Evolutionary conservation across 1,140 invertebrate species (phyloP).

Genomic region (Melitaea cinxia): DNA sequence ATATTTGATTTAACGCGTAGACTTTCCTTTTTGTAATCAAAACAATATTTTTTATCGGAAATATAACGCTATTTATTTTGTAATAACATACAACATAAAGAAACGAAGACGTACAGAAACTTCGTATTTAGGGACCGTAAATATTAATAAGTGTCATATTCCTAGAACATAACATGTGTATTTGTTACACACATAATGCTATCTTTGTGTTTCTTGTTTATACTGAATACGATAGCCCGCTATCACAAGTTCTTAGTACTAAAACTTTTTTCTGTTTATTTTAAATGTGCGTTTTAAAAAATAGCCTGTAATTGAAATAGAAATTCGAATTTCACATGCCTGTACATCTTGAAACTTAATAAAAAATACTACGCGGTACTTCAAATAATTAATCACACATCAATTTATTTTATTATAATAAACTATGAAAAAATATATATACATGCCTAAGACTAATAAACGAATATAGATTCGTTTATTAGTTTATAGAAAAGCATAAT

Average conservation of each 20-base stretch:
- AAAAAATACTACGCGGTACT: too few relatives aligned
- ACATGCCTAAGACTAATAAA: too few relatives aligned
- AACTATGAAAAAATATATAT: too few relatives aligned
- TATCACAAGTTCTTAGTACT: slow-evolving; percentile 8
- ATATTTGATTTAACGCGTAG: background rate
- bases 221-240: slow-evolving; percentile 15
- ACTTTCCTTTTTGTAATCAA: background rate
- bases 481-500: too few relatives aligned
- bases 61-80: background rate
- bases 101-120: background rate
- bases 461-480: too few relatives aligned
- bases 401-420: too few relatives aligned
- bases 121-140: slow-evolving; percentile 45
- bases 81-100: background rate
- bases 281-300: too few relatives aligned
- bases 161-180: slow-evolving; percentile 49
- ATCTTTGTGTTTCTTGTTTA: slow-evolving; percentile 37
- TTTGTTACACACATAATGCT: slow-evolving; percentile 46
- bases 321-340: too few relatives aligned
- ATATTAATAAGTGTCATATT: slow-evolving; percentile 49
- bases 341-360: too few relatives aligned
- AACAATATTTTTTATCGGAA: background rate
- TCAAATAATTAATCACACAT: too few relatives aligned
- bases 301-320: too few relatives aligned
- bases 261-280: background rate